phyloP scores from a whole-genome alignment of 2,113 vertebrate species.

The Indicator maculatus region DNA sequence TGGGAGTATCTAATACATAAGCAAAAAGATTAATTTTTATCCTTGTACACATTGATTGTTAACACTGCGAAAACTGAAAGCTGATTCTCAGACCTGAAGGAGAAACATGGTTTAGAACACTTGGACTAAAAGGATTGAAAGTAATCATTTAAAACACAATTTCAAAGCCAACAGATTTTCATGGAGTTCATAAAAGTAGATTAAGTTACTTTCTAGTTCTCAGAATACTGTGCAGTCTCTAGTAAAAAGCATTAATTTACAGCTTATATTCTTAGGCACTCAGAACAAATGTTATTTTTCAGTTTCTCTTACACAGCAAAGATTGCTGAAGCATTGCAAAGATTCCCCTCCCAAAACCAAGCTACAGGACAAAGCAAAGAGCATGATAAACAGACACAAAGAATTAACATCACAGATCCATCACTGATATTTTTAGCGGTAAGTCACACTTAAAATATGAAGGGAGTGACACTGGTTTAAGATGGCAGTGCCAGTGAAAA shows the following conservation, averaged over 20 bases:
- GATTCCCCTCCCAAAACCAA: not conserved
- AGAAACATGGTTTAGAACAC: not conserved
- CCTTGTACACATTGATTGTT: not conserved
- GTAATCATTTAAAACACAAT: not conserved
- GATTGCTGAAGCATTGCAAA: conserved; percentile 1
- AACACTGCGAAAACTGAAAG: not conserved
- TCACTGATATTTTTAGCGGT: not conserved
- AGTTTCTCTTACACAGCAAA: not conserved
- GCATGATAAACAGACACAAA: not conserved
- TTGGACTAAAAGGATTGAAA: not conserved
- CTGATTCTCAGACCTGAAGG: not conserved
- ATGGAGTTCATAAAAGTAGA: not conserved
- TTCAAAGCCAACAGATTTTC: not conserved
- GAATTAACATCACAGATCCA: not conserved
- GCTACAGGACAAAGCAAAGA: not conserved
- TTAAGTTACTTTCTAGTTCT: not conserved
- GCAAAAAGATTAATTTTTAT: not conserved
- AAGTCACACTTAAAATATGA: not conserved
- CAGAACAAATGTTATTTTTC: not conserved
- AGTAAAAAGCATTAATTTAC: not conserved
- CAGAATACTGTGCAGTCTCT: not conserved
- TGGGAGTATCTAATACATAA: not conserved
- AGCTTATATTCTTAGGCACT: conserved; percentile 1
- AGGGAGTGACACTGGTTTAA: not conserved
- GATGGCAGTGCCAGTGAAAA: not conserved